Conservation (phyloP, 2,888 invertebrate species). For the Bedellia somnulentella region DNA sequence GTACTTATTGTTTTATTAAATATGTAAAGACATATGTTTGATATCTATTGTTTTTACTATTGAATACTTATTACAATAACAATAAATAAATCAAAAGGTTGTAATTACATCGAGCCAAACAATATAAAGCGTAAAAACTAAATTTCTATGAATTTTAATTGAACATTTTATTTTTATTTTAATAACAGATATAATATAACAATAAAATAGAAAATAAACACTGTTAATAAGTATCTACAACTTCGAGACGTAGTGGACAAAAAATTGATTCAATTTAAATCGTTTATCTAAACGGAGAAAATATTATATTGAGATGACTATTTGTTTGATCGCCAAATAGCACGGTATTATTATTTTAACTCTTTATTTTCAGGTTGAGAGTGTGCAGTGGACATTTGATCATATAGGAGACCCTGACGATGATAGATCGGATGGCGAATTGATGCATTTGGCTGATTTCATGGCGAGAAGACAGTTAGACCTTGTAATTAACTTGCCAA, state of each 20-base stretch:
- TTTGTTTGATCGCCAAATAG: too few species aligned
- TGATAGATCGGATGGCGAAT: constrained; percentile 73
- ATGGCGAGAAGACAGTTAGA: constrained; percentile 93
- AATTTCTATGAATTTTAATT: too few species aligned
- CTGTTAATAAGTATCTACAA: too few species aligned
- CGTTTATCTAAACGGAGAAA: too few species aligned
- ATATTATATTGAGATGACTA: too few species aligned
- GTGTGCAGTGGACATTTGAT: constrained; percentile 97
- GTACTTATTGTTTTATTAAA: constrained; percentile 14
- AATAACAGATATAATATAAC: too few species aligned
- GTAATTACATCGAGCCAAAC: too few species aligned
- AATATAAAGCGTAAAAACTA: too few species aligned
- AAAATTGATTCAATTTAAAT: too few species aligned
- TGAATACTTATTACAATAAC: background rate
- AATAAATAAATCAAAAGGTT: background rate
- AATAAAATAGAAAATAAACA: too few species aligned
- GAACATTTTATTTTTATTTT: too few species aligned
- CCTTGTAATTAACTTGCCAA: constrained; percentile 96
- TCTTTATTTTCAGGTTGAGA: constrained; percentile 71
- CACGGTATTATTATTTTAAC: background rate
- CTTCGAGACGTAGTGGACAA: too few species aligned
- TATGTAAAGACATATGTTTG: background rate
- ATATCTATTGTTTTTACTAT: constrained; percentile 1
- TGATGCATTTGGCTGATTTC: constrained; percentile 88
- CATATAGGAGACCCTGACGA: constrained; percentile 80